phyloP scores from a whole-genome alignment of 1,140 invertebrate genomes.

The Calephelis virginiensis region DNA sequence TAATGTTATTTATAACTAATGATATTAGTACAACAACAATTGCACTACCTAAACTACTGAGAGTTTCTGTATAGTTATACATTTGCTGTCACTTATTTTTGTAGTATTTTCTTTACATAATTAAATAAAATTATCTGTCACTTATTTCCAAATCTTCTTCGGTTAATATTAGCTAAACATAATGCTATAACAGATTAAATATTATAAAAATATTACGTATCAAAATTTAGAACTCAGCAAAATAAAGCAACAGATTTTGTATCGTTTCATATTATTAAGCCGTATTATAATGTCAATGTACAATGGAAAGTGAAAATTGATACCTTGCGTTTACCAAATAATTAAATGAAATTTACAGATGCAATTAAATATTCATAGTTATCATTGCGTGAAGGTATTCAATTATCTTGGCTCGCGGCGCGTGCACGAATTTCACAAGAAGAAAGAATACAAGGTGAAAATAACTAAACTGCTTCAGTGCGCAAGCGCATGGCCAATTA shows the following conservation, averaged over 20 bases:
- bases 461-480: constrained; percentile 57
- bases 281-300: background rate
- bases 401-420: constrained; percentile 52
- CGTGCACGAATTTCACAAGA: constrained; percentile 66
- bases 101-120: no score
- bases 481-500: constrained; percentile 29
- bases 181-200: no score
- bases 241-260: background rate
- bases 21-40: no score
- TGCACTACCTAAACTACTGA: no score
- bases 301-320: constrained; percentile 15
- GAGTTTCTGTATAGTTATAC: no score
- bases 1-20: no score
- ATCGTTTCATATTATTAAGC: background rate
- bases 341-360: constrained; percentile 28
- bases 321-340: constrained; percentile 29
- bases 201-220: no score
- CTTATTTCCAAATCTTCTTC: no score
- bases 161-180: no score
- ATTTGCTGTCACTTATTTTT: no score
- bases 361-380: constrained; percentile 44
- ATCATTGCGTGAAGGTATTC: constrained; percentile 69
- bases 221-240: no score
- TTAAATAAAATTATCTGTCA: no score
- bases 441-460: constrained; percentile 70